phyloP scores from a whole-genome alignment of 1,140 invertebrate species.

The Sarcophaga bullata region DNA sequence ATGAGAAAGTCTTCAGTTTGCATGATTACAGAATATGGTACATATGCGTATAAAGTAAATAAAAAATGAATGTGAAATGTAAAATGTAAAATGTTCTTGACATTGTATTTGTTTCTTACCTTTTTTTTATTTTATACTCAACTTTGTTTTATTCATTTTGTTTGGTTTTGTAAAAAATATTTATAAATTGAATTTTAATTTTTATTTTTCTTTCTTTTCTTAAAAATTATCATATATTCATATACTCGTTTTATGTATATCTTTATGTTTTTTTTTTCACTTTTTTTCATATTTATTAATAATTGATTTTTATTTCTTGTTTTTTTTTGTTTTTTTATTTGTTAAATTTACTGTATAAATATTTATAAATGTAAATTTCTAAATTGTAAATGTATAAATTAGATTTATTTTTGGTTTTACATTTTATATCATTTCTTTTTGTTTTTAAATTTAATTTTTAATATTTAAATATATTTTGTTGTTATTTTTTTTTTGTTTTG shows the following conservation, averaged over 20 bases:
- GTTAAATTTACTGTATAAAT: conserved; percentile 40
- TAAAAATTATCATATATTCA: conserved; percentile 43
- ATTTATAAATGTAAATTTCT: conserved; percentile 42
- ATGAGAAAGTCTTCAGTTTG: no score
- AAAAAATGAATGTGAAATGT: not conserved
- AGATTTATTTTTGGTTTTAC: conserved; percentile 33
- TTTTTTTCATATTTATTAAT: not conserved
- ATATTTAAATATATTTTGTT: conserved; percentile 23
- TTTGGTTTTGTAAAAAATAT: conserved; percentile 40
- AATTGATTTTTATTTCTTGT: conserved; percentile 18
- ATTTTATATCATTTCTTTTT: conserved; percentile 30
- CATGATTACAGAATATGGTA: no score
- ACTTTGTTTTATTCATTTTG: not conserved
- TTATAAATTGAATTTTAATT: conserved; percentile 51
- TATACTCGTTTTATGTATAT: conserved; percentile 19
- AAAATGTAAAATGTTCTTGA: not conserved
- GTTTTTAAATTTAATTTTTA: conserved; percentile 25
- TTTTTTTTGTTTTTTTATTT: conserved; percentile 28
- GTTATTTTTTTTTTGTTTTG: conserved; percentile 49
- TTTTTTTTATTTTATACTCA: not conserved
- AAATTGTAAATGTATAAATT: conserved; percentile 46
- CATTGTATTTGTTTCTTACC: not conserved
- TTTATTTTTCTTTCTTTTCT: conserved; percentile 38
- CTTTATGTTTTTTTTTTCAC: conserved; percentile 26
- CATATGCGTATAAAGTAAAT: not conserved